Percentiles rank a stretch among this genome's conserved stretches.
These are phyloP conservation scores for Trissoscelio sp. DNA, from an alignment of 2,888 invertebrate genomes.

Conservation along the genomic window DNA sequence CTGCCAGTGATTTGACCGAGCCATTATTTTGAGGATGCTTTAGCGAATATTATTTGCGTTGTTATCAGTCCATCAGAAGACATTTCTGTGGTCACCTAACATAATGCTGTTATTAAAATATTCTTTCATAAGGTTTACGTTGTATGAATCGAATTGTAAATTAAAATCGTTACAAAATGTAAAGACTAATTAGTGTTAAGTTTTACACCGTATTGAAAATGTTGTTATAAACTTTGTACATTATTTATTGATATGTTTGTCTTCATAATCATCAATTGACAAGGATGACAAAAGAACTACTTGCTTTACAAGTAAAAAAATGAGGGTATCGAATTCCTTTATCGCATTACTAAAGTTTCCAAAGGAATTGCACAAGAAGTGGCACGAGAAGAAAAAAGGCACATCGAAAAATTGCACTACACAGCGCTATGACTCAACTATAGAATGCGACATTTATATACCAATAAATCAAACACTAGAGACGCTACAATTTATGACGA, in stretches of 20 bases:
- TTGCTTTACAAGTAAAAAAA: conserved; percentile 4
- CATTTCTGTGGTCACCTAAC: too few species aligned
- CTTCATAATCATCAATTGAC: too few species aligned
- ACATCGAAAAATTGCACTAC: conserved; percentile 26
- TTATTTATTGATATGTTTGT: too few species aligned
- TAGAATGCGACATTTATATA: conserved; percentile 55
- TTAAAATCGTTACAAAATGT: too few species aligned
- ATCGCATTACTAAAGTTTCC: neutral
- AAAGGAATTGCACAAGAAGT: conserved; percentile 14
- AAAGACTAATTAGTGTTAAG: too few species aligned
- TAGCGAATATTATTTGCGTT: too few species aligned
- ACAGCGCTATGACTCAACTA: conserved; percentile 41
- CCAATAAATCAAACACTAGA: conserved; percentile 53
- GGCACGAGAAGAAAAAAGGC: conserved; percentile 1
- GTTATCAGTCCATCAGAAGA: too few species aligned
- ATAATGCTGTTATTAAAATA: too few species aligned
- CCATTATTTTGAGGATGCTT: neutral
- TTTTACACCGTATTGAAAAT: too few species aligned
- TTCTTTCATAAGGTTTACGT: too few species aligned
- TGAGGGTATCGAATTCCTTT: neutral
- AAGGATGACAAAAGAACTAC: neutral
- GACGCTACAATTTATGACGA: conserved; percentile 61
- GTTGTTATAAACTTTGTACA: too few species aligned
- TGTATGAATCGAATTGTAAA: too few species aligned
- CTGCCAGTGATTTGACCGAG: neutral